Evolutionary conservation across 2,113 vertebrate species (phyloP).

Genomic region (Blennius ocellaris): DNA sequence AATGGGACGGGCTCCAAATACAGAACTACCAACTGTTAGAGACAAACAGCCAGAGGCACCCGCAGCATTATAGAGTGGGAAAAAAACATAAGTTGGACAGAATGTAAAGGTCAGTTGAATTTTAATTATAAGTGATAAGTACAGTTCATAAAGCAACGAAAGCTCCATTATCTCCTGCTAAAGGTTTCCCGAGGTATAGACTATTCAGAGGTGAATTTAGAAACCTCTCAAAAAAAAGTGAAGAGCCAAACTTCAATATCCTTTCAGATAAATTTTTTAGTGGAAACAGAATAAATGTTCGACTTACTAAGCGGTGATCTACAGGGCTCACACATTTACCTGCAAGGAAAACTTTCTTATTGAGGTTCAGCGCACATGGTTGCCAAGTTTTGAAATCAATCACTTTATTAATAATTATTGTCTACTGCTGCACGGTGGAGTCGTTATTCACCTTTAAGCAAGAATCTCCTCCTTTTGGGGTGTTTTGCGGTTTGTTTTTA

Average conservation of each 20-base stretch:
- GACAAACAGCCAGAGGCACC: constrained; percentile 1
- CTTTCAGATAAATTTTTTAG: too few species aligned
- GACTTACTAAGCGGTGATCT: too few species aligned
- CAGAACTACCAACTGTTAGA: constrained; percentile 11
- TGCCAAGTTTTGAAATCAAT: not conserved
- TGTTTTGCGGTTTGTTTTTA: too few species aligned
- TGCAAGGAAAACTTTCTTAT: too few species aligned
- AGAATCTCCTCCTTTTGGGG: too few species aligned
- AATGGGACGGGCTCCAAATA: constrained; percentile 3
- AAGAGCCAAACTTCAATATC: not conserved
- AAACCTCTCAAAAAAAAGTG: not conserved
- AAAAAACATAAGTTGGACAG: not conserved
- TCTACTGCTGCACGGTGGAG: not conserved
- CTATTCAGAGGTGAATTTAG: not conserved
- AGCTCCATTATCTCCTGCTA: not conserved
- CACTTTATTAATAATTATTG: not conserved
- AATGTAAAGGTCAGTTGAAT: constrained; percentile 7
- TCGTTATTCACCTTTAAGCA: too few species aligned
- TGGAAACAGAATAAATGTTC: too few species aligned
- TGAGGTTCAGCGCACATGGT: not conserved
- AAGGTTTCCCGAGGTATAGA: not conserved
- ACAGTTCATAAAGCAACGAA: constrained; percentile 25
- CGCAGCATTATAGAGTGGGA: constrained; percentile 23
- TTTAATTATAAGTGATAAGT: constrained; percentile 31
- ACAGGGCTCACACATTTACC: too few species aligned